Percentiles rank a stretch among this genome's conserved stretches.
These are phyloP conservation scores for Sander vitreus DNA, from an alignment of 2,113 vertebrate genomes.

Conservation along the genomic window DNA sequence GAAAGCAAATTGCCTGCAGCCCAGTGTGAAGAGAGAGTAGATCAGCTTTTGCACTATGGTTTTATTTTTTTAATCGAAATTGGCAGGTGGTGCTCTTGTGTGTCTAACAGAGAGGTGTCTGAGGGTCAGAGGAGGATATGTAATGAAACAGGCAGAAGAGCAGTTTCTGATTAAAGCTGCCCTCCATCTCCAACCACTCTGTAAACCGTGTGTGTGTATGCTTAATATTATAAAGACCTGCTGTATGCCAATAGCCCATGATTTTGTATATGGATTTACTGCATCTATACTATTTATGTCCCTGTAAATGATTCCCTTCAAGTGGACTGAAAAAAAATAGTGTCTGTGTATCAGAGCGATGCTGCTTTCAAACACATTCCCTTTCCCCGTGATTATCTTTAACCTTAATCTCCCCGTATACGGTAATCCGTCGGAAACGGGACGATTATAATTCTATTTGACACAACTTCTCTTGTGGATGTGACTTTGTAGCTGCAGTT, in stretches of 20 bases:
- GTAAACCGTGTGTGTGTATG: neutral
- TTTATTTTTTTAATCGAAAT: too few relatives aligned
- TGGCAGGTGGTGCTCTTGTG: neutral
- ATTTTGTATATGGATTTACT: too few relatives aligned
- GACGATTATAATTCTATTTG: conserved; percentile 24
- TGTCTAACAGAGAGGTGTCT: neutral
- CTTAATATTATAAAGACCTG: too few relatives aligned
- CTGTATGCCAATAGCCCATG: too few relatives aligned
- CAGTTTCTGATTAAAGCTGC: conserved; percentile 18
- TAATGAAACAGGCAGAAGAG: conserved; percentile 17
- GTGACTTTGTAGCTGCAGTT: neutral
- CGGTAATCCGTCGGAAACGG: conserved; percentile 60
- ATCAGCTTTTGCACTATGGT: too few relatives aligned
- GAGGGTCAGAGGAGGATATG: conserved; percentile 34
- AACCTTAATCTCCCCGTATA: conserved; percentile 68
- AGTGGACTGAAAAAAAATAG: too few relatives aligned
- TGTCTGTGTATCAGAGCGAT: neutral
- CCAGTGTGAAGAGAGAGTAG: too few relatives aligned
- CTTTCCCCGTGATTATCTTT: conserved; percentile 71
- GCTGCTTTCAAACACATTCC: conserved; percentile 69
- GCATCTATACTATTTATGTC: too few relatives aligned
- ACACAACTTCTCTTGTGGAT: conserved; percentile 1
- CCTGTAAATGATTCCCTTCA: too few relatives aligned
- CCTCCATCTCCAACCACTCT: conserved; percentile 15
- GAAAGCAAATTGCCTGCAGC: too few relatives aligned